phyloP scores from a whole-genome alignment of 2,797 vertebrate genomes.

The Lophius americanus region DNA sequence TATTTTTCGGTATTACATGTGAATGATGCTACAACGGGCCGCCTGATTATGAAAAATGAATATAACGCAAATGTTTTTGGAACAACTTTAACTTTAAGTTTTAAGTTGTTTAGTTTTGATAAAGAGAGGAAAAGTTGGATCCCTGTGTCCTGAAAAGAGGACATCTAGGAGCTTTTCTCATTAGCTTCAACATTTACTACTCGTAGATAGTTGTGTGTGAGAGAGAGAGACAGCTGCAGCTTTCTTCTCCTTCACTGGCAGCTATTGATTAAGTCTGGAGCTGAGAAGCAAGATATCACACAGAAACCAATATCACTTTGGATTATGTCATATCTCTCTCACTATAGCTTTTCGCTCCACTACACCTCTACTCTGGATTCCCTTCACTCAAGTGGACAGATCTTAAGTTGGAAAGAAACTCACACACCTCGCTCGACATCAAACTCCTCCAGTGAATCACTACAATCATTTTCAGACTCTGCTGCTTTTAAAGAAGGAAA shows the following conservation, averaged over 20 bases:
- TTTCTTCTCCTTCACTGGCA: constrained; percentile 45
- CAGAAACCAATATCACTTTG: constrained; percentile 60
- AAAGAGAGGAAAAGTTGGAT: constrained; percentile 2
- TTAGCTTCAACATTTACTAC: constrained; percentile 34
- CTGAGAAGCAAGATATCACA: constrained; percentile 68
- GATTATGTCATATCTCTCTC: constrained; percentile 64
- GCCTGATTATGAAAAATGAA: background rate
- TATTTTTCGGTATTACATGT: background rate
- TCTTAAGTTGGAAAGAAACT: constrained; percentile 61
- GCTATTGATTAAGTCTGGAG: constrained; percentile 70
- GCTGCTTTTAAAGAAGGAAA: constrained; percentile 45
- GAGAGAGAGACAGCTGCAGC: constrained; percentile 9
- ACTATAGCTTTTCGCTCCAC: constrained; percentile 36
- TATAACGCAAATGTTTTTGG: background rate
- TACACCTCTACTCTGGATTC: constrained; percentile 41
- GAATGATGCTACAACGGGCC: background rate
- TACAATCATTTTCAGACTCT: constrained; percentile 48
- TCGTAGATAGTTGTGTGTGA: constrained; percentile 18
- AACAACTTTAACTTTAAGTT: constrained; percentile 1
- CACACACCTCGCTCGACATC: constrained; percentile 45
- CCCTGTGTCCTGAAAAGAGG: constrained; percentile 20
- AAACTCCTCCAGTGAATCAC: constrained; percentile 38
- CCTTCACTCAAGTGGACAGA: constrained; percentile 62
- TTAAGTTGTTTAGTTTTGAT: background rate
- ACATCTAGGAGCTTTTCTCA: constrained; percentile 35